Evolutionary conservation across 2,113 vertebrate genomes (phyloP), one percentile per base, ranked within the genome.

Genomic region (Atlantisia rogersi): DNA sequence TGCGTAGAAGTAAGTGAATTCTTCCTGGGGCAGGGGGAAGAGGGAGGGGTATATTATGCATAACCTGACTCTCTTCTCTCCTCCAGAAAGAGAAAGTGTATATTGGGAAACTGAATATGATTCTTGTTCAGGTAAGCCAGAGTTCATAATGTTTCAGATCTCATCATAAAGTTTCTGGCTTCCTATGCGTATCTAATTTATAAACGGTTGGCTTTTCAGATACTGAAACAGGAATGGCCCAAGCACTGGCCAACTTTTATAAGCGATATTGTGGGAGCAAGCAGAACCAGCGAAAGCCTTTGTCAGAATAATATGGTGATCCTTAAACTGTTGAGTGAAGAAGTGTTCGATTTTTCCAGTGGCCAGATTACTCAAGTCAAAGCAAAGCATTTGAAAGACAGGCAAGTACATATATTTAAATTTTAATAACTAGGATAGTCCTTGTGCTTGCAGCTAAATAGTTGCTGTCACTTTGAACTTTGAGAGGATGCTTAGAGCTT

Each of bases 261-360:
- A 97, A 99, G 99, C 3, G 99, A 99, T 94, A 99, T 99, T 39
- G 99, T 99, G 64, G 99, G 99, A 58, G 99, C 99, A 4, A 99
- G 99, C 95, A 99, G 99, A 68, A 99, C 99, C 96, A 99, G 99
- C 26, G 99, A 99, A 97, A 99, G 99, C 97, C 99, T 99, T 21
- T 99, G 99, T 96, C 99, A 99, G 97, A 99, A 99, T 98, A 99
- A 99, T 94, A 99, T 99, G 99, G 98, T 99, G 50, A 99, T 99
- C 89, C 98, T 99, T 31, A 99, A 99, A 95, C 98, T 99, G 82
- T 97, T 99, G 78, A 99, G 99, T 32, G 99, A 99, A 97, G 99
- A 99, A 97, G 99, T 99, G 53, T 99, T 99, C 97, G 99, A 99
- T 97, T 99, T 99, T 90, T 99, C 99, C 95, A 99, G 99, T 80